phyloP scores from a whole-genome alignment of 1,140 invertebrate genomes.

The Zaprionus taronus region DNA sequence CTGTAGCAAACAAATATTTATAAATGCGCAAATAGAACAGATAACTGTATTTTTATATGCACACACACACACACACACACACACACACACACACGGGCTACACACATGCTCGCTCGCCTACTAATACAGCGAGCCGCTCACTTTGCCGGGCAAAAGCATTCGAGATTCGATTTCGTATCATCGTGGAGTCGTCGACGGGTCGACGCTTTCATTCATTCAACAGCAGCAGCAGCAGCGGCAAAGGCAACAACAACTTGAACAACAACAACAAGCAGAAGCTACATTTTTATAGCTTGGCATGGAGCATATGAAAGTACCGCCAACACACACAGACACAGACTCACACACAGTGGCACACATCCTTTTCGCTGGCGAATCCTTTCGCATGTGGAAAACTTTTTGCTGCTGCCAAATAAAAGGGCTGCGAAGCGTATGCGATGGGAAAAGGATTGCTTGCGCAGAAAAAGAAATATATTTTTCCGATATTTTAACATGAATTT shows the following conservation, averaged over 20 bases:
- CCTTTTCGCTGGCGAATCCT: conserved; percentile 43
- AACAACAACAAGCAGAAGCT: conserved; percentile 65
- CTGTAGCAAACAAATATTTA: conserved; percentile 79
- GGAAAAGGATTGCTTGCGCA: conserved; percentile 71
- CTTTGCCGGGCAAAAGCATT: conserved; percentile 63
- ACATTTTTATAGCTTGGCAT: conserved; percentile 81
- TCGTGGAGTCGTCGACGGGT: conserved; percentile 71
- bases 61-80: conserved; percentile 51
- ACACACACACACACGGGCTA: conserved; percentile 2
- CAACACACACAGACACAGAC: conserved; percentile 26
- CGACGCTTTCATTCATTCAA: conserved; percentile 76
- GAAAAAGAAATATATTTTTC: conserved; percentile 81
- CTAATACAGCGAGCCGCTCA: conserved; percentile 49
- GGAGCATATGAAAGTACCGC: conserved; percentile 76
- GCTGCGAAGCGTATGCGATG: conserved; percentile 29
- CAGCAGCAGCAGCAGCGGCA: conserved; percentile 16
- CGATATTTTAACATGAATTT: conserved; percentile 83
- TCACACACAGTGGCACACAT: conserved; percentile 24
- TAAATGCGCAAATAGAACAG: conserved; percentile 81
- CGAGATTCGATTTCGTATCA: conserved; percentile 76
- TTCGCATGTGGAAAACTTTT: conserved; percentile 39
- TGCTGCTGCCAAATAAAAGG: conserved; percentile 37
- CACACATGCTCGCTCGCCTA: conserved; percentile 4
- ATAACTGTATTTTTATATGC: conserved; percentile 80
- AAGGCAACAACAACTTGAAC: conserved; percentile 31